Base-by-base conservation (phyloP, 2,888 invertebrate genomes). In the Baccha elongata region DNA sequence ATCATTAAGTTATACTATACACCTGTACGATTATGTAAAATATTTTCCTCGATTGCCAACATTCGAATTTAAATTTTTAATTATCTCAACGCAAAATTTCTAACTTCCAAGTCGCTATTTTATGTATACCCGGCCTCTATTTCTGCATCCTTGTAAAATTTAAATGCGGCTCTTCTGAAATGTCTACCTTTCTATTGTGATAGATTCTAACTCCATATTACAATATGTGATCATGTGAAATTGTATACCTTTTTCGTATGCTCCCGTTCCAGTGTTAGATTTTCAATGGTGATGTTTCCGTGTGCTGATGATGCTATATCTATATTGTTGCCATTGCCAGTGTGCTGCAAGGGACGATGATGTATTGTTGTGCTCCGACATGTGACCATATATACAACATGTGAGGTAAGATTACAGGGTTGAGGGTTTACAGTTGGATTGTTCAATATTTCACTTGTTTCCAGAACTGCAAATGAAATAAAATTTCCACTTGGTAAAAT, bases 401-500 rank as follows among this genome's bases (percentile, higher is more conserved):
- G n/a, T n/a, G n/a, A n/a, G n/a, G n/a, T n/a, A n/a, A n/a, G n/a
- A n/a, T n/a, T n/a, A n/a, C 81, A 83, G 76, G 78, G 76, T 83
- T 67, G 81, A 83, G 81, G 76, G 76, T 78, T 83, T 83, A 83
- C 71, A 76, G 67, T 83, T 78, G 81, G 78, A 83, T 83, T 83
- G 81, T 83, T 83, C 81, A 83, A 83, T 83, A 83, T 83, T 83
- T 83, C 81, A 83, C 76, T 83, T 83, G 81, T 83, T 83, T 83
- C 81, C 76, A 83, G 81, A 83, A 76, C 71, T 83, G 81, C n/a
- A n/a, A n/a, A 83, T 83, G 81, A 83, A 83, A 83, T 83, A 83
- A 83, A 83, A 83, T 83, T 76, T 83, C 81, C 71, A 83, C 76
- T 83, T 83, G 81, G 81, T 48, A 67, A 76, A 83, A 83, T 83